A percentile compares a stretch with the other conserved stretches of the same genome.
Evolutionary conservation across 2,797 vertebrate species (phyloP).

Genomic region (Cheirogaleus major): DNA sequence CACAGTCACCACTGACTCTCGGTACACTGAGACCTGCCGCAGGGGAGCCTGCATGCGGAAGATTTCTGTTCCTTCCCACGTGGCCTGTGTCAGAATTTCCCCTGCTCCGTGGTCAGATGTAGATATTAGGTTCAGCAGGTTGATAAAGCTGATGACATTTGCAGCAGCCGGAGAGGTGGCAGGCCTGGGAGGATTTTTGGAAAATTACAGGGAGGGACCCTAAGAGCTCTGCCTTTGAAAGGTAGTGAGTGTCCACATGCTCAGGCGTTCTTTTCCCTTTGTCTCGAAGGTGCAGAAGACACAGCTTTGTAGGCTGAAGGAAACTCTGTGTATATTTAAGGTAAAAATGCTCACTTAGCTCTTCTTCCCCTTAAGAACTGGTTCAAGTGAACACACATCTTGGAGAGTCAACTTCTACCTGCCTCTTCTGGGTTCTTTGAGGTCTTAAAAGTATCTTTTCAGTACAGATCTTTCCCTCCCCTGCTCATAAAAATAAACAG

Average conservation of each 20-base stretch:
- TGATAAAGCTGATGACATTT: not conserved
- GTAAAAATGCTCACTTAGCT: not conserved
- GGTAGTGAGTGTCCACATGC: accelerated
- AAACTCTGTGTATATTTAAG: constrained; percentile 13
- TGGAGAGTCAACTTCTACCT: not conserved
- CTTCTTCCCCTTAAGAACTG: not conserved
- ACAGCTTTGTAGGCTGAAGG: not conserved
- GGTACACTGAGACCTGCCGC: not conserved
- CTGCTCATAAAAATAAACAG: not conserved
- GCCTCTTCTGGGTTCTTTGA: not conserved
- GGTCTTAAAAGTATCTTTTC: constrained; percentile 28
- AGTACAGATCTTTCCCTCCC: not conserved
- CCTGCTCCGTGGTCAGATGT: not conserved
- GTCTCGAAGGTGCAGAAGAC: not conserved
- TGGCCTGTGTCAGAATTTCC: not conserved
- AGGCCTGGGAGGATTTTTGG: not conserved
- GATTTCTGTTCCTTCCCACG: not conserved
- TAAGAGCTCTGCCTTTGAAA: not conserved
- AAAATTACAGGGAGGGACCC: not conserved
- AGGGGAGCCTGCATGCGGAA: accelerated
- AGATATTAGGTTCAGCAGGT: not conserved
- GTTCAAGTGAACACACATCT: not conserved
- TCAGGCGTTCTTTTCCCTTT: not conserved
- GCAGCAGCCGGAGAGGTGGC: not conserved
- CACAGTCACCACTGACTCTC: too few relatives aligned